Base-by-base conservation (phyloP, 2,797 vertebrate genomes). In the Numenius phaeopus region DNA sequence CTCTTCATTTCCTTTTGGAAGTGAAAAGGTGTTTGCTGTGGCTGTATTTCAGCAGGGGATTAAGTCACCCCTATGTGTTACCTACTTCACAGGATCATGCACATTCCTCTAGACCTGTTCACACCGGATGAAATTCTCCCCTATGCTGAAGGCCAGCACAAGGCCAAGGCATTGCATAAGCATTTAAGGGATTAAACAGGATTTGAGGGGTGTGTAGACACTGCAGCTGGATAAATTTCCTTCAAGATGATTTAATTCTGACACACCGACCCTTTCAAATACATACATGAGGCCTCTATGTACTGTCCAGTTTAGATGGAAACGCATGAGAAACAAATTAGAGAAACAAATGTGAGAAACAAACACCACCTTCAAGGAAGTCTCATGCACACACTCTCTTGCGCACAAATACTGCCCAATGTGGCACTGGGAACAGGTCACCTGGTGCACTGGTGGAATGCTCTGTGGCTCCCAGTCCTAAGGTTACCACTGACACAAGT, bases 1-100 rank as follows among this genome's bases (percentile, higher is more conserved):
- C 57, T 87, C 75, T 81, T 94, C 61, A 94, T 96, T 97, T 96
- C 93, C 92, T 91, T 93, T 91, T 92, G 92, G 94, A 95, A 90
- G 40, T 32, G 30, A 78, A 89, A 94, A 96, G 65, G 69, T 86
- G 89, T 95, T 96, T 96, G 86, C 89, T 95, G 76, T 92, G 94
- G 76, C 82, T 81, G 61, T 42, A 47, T 95, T 95, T 97, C 90
- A 94, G 76, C 4, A 0, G 42, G 27, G 34, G 79, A 92, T 94
- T 92, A 95, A 92, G 87, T 91, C 79, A 86, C 65, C 50, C 34
- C 42, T 88, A 18, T 3, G 62, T 52, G 49, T 86, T 94, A 94
- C 82, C 89, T 94, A 10, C 65, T 88, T 96, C 89, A 79, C 93
- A 83, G 81, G 81, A 89, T 80, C 87, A 61, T 2, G 3, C 84